These are phyloP conservation scores for Todiramphus saurophagus DNA, from an alignment of 2,113 vertebrate genomes.

Conservation along the genomic window DNA sequence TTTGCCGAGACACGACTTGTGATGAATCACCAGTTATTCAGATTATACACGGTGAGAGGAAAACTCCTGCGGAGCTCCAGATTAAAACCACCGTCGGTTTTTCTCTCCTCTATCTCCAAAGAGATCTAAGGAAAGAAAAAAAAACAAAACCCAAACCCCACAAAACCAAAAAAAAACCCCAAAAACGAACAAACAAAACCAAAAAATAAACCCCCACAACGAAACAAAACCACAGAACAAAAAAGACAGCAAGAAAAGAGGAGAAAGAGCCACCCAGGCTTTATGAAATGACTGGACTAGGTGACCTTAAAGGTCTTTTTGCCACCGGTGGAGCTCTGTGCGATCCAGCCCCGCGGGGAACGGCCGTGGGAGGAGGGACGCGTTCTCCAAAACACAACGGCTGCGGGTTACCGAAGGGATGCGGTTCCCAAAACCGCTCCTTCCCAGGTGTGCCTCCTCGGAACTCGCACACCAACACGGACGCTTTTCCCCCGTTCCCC, in stretches of 20 bases:
- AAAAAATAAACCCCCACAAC: no score
- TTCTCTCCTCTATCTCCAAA: background rate
- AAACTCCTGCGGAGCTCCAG: background rate
- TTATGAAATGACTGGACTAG: no score
- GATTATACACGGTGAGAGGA: background rate
- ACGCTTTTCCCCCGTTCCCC: no score
- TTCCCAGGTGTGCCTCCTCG: background rate
- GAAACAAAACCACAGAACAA: no score
- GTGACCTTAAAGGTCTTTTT: no score
- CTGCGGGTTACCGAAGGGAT: background rate
- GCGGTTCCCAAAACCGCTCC: background rate
- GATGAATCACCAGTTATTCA: background rate
- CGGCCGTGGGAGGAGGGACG: background rate
- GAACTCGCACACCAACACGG: background rate
- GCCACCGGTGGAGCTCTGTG: no score
- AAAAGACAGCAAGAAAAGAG: no score
- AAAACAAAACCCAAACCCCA: no score
- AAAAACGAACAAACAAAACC: no score
- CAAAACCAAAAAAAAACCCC: no score
- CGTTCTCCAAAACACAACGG: rapidly evolving
- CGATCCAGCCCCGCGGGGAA: background rate
- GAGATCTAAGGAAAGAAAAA: background rate
- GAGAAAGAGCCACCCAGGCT: background rate
- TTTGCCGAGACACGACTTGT: background rate
- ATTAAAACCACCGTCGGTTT: background rate